Percentiles rank a stretch among this genome's conserved stretches.
Conservation (phyloP, 2,797 vertebrate genomes). For the Pyrocephalus nanus region DNA sequence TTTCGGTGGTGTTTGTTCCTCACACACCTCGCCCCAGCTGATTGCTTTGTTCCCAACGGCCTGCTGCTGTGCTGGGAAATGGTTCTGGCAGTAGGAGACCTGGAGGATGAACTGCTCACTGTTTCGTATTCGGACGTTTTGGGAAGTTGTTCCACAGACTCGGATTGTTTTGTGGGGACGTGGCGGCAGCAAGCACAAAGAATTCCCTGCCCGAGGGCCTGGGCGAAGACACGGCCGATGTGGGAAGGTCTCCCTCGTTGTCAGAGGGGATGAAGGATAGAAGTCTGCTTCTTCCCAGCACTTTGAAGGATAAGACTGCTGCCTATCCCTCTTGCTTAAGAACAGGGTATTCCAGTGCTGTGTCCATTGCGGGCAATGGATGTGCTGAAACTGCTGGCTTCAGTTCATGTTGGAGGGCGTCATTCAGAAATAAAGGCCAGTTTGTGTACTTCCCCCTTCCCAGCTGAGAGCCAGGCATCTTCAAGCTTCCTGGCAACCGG, state of each 20-base stretch:
- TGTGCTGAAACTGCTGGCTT: slow-evolving; percentile 19
- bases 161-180: not conserved
- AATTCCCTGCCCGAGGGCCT: not conserved
- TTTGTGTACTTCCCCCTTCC: not conserved
- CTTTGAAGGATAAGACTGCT: slow-evolving; percentile 26
- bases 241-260: not conserved
- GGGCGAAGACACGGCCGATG: not conserved
- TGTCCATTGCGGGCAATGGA: slow-evolving; percentile 64
- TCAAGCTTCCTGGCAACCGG: not conserved
- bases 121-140: not conserved
- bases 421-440: slow-evolving; percentile 51
- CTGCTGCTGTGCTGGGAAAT: not conserved
- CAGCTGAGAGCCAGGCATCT: slow-evolving; percentile 20
- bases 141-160: slow-evolving; percentile 36
- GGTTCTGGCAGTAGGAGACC: not conserved
- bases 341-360: slow-evolving; percentile 41
- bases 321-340: not conserved
- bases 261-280: slow-evolving; percentile 10
- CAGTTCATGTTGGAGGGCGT: slow-evolving; percentile 2
- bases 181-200: not conserved
- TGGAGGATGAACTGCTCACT: not conserved
- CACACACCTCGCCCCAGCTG: not conserved
- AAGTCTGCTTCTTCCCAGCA: slow-evolving; percentile 32
- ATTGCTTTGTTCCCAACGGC: not conserved
- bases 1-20: not conserved